Percentiles rank a stretch among this genome's conserved stretches.
Evolutionary conservation across 2,797 vertebrate genomes (phyloP).

Genomic region (Tadarida brasiliensis): DNA sequence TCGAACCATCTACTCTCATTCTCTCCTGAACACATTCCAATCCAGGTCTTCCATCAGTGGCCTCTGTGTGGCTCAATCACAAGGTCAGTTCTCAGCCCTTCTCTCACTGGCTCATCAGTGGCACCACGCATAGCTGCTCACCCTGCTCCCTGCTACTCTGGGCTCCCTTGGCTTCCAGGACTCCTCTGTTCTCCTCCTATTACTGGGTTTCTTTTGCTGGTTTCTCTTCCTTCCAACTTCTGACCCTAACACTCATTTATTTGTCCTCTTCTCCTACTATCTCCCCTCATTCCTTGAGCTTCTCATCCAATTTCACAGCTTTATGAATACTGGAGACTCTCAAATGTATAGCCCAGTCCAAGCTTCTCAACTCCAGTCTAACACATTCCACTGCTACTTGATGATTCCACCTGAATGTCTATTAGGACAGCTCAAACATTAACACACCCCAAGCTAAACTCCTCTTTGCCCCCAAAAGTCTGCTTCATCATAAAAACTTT

Average conservation of each 20-base stretch:
- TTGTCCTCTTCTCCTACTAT: neutral
- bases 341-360: neutral
- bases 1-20: neutral
- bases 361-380: neutral
- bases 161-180: neutral
- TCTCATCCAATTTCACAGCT: neutral
- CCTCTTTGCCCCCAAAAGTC: neutral
- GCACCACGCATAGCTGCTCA: neutral
- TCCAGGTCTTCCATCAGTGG: neutral
- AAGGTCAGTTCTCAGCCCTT: neutral
- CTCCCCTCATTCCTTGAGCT: neutral
- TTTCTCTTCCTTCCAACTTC: neutral
- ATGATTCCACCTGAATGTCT: neutral
- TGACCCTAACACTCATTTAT: neutral
- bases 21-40: neutral
- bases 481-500: neutral
- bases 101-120: neutral
- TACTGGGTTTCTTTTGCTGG: neutral
- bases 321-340: neutral
- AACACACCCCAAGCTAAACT: neutral
- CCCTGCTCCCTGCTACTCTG: neutral
- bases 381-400: neutral
- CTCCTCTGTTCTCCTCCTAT: neutral
- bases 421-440: neutral
- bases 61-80: rapidly evolving